These are phyloP conservation scores for Drosophila watanabei DNA, from an alignment of 1,140 invertebrate species.

Conservation along the genomic window DNA sequence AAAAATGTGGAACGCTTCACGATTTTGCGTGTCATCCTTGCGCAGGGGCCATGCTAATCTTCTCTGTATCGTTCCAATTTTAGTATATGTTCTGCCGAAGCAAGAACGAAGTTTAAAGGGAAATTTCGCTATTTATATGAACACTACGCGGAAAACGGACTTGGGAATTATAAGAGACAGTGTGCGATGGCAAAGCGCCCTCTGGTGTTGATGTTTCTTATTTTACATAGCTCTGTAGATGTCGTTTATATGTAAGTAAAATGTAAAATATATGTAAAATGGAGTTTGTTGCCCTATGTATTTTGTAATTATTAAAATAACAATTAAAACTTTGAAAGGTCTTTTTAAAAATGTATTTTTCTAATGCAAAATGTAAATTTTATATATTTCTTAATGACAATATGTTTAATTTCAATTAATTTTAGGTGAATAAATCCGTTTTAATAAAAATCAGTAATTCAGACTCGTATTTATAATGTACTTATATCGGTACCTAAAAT, in stretches of 20 bases:
- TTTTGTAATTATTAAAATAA: too few species aligned
- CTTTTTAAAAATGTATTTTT: too few species aligned
- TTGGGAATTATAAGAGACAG: slow-evolving; percentile 49
- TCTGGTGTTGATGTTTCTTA: slow-evolving; percentile 6
- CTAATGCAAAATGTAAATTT: too few species aligned
- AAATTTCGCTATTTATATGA: slow-evolving; percentile 33
- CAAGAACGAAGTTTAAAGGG: slow-evolving; percentile 86
- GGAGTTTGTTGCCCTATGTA: too few species aligned
- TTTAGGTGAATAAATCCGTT: background rate
- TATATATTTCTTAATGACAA: too few species aligned
- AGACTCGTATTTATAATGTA: too few species aligned
- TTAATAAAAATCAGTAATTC: background rate
- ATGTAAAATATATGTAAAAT: background rate
- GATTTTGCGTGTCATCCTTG: slow-evolving; percentile 97
- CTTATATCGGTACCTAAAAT: too few species aligned
- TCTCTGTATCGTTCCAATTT: slow-evolving; percentile 96
- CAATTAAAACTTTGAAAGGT: too few species aligned
- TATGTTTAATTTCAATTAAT: too few species aligned
- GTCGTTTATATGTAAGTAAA: background rate
- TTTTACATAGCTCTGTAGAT: background rate
- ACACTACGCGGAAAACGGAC: background rate
- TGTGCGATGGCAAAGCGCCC: slow-evolving; percentile 5
- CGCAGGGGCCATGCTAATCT: slow-evolving; percentile 97
- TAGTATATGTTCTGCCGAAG: slow-evolving; percentile 92
- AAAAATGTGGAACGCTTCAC: slow-evolving; percentile 94